Evolutionary conservation across 2,888 invertebrate species (phyloP).

Genomic region (Tachina fera): DNA sequence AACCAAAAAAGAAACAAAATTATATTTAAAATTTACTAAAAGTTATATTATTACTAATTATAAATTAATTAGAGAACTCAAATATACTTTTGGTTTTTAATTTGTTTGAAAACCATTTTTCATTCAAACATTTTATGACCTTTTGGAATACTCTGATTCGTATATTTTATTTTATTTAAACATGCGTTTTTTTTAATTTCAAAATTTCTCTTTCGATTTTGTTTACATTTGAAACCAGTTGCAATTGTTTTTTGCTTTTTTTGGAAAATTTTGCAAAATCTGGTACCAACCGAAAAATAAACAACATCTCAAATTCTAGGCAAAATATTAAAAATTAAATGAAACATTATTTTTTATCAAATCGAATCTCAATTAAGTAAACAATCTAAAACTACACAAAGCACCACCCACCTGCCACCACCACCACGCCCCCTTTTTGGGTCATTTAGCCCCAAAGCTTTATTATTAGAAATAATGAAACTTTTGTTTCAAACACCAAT

Average conservation of each 20-base stretch:
- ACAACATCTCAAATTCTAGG: not conserved
- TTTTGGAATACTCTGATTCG: constrained; percentile 8
- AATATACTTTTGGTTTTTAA: constrained; percentile 47
- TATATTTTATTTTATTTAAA: constrained; percentile 11
- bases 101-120: constrained; percentile 53
- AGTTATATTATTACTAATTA: too few species aligned
- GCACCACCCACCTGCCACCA: constrained; percentile 25
- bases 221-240: constrained; percentile 54
- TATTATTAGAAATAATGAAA: constrained; percentile 16
- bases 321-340: not conserved
- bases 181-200: constrained; percentile 13
- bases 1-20: constrained; percentile 78
- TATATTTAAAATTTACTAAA: constrained; percentile 11
- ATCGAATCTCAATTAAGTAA: constrained; percentile 22
- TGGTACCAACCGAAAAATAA: constrained; percentile 52
- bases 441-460: constrained; percentile 19
- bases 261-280: constrained; percentile 48
- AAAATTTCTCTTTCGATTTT: not conserved
- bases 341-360: constrained; percentile 6
- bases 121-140: constrained; percentile 56
- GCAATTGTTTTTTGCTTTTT: constrained; percentile 59
- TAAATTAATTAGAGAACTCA: not conserved
- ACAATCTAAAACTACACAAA: constrained; percentile 16
- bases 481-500: constrained; percentile 13
- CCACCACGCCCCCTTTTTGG: constrained; percentile 8